Evolutionary conservation across 2,888 invertebrate genomes (phyloP).

Genomic region (Labia minor): DNA sequence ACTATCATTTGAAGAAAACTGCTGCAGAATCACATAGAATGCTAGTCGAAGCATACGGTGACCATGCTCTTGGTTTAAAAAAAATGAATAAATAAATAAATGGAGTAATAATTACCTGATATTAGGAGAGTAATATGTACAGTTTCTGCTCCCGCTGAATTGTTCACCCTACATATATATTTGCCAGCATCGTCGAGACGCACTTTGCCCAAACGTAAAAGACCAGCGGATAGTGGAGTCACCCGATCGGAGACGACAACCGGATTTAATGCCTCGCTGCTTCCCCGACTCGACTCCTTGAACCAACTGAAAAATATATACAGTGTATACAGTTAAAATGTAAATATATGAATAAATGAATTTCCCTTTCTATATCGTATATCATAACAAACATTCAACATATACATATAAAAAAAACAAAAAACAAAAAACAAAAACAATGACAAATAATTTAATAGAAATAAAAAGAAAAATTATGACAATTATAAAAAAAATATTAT

Average conservation of each 20-base stretch:
- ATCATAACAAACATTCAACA: too few species aligned
- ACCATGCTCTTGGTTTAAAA: too few species aligned
- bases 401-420: too few species aligned
- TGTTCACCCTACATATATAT: constrained; percentile 84
- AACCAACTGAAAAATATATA: constrained; percentile 50
- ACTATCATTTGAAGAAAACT: too few species aligned
- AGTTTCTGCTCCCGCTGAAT: constrained; percentile 73
- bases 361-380: too few species aligned
- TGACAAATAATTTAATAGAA: too few species aligned
- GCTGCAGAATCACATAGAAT: too few species aligned
- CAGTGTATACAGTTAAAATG: neutral
- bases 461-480: too few species aligned
- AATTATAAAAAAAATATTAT: too few species aligned
- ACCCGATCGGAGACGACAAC: constrained; percentile 54
- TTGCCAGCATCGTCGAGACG: constrained; percentile 71
- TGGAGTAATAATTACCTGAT: constrained; percentile 46
- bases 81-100: neutral
- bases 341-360: neutral
- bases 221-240: constrained; percentile 49
- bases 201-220: constrained; percentile 55
- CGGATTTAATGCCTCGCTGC: constrained; percentile 39
- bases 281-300: constrained; percentile 48
- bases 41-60: too few species aligned
- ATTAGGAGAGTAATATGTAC: constrained; percentile 66
- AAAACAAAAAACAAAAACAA: too few species aligned